Base-by-base conservation (phyloP, 2,113 vertebrate species). In the Cervus canadensis region DNA sequence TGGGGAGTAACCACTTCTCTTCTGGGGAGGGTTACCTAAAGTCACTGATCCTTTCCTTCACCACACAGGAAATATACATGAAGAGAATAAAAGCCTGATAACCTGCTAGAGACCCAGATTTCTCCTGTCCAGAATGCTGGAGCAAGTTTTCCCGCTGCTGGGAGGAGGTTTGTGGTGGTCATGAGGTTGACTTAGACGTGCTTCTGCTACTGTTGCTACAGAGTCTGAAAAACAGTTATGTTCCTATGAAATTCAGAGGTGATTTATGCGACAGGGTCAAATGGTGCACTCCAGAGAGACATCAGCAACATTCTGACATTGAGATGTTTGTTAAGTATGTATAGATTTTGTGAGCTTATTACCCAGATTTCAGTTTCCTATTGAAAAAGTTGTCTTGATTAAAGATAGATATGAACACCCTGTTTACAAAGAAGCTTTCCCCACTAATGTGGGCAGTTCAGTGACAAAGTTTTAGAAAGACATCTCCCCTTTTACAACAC, bases 321-420 rank as follows among this genome's bases (percentile, higher is more conserved):
- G 92, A 97, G 95, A 85, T 87, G 40, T 97, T 96, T 97, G 97
- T 86, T 96, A 91, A 92, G 59, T 87, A 79, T 86, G 60, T 45
- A 57, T 78, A 21, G 83, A 50, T 97, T 94, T 98, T 91, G 36
- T 98, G 94, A 98, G 97, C 96, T 87, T 95, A 90, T 97, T 98
- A 94, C 92, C 96, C 83, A 94, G 83, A 97, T 96, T 98, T 98
- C 98, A 97, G 98, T 99, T 98, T 98, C 98, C 98, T 98, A 60
- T 96, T 97, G 84, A 97, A 97, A 97, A 91, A 95, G 52, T 4
- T 92, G 67, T 98, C 82, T 87, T 96, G 52, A 87, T 76, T 93
- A 82, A 93, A 97, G 57, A 48, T 60, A 86, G 23, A 59, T n/a
- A 8, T 43, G 21, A 3, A 54, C 93, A 93, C 67, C 89, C 45